These are phyloP conservation scores for Eurytemora carolleeae DNA, from an alignment of 1,140 invertebrate species.

Conservation along the genomic window DNA sequence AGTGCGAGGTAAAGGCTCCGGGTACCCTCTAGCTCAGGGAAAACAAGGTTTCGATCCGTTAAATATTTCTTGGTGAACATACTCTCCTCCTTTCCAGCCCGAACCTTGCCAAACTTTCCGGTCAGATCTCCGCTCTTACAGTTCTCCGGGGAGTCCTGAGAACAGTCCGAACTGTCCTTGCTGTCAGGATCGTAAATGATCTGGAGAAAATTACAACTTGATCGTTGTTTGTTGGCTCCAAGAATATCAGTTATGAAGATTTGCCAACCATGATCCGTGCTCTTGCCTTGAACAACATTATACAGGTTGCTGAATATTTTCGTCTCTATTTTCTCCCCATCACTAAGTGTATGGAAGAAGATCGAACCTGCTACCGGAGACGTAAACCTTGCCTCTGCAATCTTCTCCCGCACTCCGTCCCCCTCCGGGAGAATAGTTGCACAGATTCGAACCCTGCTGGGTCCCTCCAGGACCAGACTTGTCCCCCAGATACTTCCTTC, in stretches of 20 bases:
- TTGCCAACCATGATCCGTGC: constrained; percentile 55
- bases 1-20: constrained; percentile 50
- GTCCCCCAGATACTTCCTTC: constrained; percentile 24
- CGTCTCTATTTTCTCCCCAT: constrained; percentile 32
- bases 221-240: constrained; percentile 11
- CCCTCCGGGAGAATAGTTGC: constrained; percentile 35
- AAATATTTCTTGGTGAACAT: constrained; percentile 19
- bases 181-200: constrained; percentile 61
- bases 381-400: constrained; percentile 58
- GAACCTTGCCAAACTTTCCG: constrained; percentile 44
- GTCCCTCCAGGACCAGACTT: constrained; percentile 21
- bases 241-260: constrained; percentile 38
- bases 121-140: constrained; percentile 56
- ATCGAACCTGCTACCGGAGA: constrained; percentile 54
- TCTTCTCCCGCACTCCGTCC: constrained; percentile 40
- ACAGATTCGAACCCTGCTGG: constrained; percentile 18
- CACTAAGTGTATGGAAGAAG: constrained; percentile 38
- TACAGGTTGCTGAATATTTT: constrained; percentile 48
- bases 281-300: constrained; percentile 25
- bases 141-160: constrained; percentile 21
- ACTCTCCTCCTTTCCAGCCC: constrained; percentile 22
- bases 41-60: constrained; percentile 13
- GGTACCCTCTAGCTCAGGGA: constrained; percentile 42
- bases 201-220: constrained; percentile 53
- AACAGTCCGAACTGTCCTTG: constrained; percentile 32